Evolutionary conservation across 2,797 vertebrate genomes (phyloP), one percentile per base, ranked within the genome.

Genomic region (Apodemus agrarius): DNA sequence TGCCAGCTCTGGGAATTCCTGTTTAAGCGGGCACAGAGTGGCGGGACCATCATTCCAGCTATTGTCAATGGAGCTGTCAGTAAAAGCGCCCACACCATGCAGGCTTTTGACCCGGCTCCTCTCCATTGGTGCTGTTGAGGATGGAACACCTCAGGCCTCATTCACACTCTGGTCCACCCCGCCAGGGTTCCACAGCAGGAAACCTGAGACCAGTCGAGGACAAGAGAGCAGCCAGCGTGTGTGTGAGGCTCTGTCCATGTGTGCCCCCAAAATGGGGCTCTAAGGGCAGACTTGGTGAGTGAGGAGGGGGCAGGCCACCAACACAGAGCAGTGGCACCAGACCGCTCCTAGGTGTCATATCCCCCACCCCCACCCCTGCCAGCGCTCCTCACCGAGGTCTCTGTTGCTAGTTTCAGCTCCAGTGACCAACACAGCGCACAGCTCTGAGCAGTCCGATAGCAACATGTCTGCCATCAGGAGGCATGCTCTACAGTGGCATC

Each of bases 151-250:
- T 79, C 37, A 0, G 16, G 10, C 8, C 26, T 82, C 2, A 4
- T 0, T 2, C 72, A 4, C 0, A 2, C 6, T 24, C 43, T 34
- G 5, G 26, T 4, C 21, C 0, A 2, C 46, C 26, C 57, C 43
- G 74, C 17, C 54, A 26, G 34, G 31, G 52, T 0, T 1, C 91
- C 52, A 22, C n/a, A 29, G 31, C 7, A 4, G 29, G 34, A 57
- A 57, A 37, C 21, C 16, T 0, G 0, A 52, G 61, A 43, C 52
- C 80, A 21, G 52, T 40, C 22, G 21, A 31, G 3, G 46, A 6
- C 4, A 1, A 5, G 22, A 46, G 7, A 14, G 9, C 12, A 6
- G 6, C 14, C 13, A 74, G 31, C 31, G 16, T 57, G 3, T 11
- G 61, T 46, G 19, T 0, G 1, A 63, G 83, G 74, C 52, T 29